Percentiles rank a stretch among this genome's conserved stretches.
These are phyloP conservation scores for Triplophysa yarkandensis DNA, from an alignment of 2,797 vertebrate species.

Conservation along the genomic window DNA sequence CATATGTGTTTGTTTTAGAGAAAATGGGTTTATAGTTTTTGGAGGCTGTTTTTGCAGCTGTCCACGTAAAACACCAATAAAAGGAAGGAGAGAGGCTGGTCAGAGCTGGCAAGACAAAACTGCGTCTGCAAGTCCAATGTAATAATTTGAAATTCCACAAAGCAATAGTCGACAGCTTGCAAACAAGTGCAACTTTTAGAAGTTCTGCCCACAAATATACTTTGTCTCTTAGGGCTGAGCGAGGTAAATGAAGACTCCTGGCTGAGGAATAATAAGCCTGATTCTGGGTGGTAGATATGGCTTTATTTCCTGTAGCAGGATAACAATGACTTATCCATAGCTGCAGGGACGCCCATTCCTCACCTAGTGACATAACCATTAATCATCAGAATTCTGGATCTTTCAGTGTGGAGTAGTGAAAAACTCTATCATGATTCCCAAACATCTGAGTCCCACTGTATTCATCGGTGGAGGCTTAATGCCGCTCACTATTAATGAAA, in stretches of 20 bases:
- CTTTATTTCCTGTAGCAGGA: slow-evolving; percentile 80
- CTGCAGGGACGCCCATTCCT: slow-evolving; percentile 76
- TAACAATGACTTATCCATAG: slow-evolving; percentile 76
- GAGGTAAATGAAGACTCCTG: slow-evolving; percentile 23
- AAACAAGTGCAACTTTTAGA: slow-evolving; percentile 1
- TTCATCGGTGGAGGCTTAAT: slow-evolving; percentile 69
- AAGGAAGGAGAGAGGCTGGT: slow-evolving; percentile 13
- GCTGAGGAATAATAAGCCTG: slow-evolving; percentile 40
- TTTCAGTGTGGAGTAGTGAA: slow-evolving; percentile 71
- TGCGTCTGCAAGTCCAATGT: too few relatives aligned
- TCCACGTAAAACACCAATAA: slow-evolving; percentile 26
- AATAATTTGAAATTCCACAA: too few relatives aligned
- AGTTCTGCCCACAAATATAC: not conserved
- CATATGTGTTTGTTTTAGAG: slow-evolving; percentile 73
- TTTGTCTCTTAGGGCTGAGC: not conserved
- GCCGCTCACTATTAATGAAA: slow-evolving; percentile 82
- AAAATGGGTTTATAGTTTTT: slow-evolving; percentile 57
- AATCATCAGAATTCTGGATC: slow-evolving; percentile 81
- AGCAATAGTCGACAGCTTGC: not conserved
- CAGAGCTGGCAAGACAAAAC: not conserved
- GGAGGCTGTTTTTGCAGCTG: slow-evolving; percentile 69
- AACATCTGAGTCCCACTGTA: slow-evolving; percentile 74
- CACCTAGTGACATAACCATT: slow-evolving; percentile 76
- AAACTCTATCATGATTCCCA: slow-evolving; percentile 71
- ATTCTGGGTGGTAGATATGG: slow-evolving; percentile 48